A percentile compares a stretch with the other conserved stretches of the same genome.
phyloP scores from a whole-genome alignment of 2,113 vertebrate genomes.

The Myanophis thanlyinensis region DNA sequence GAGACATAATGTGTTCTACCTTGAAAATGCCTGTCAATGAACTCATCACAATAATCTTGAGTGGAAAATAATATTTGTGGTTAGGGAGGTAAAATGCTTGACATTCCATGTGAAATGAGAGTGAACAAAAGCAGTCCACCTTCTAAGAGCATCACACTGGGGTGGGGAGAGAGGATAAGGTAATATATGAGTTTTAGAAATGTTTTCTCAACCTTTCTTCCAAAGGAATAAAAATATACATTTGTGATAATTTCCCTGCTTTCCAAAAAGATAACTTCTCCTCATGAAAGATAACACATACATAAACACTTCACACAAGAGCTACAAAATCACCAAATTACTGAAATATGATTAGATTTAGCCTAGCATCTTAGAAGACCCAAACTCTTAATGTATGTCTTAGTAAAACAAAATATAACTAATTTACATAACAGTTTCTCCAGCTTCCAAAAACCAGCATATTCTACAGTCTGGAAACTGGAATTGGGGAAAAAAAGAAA shows the following conservation, averaged over 20 bases:
- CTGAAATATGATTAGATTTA: not conserved
- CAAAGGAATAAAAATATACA: not conserved
- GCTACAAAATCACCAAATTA: not conserved
- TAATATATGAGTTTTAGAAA: not conserved
- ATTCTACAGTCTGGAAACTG: not conserved
- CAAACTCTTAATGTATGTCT: not conserved
- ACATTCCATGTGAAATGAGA: not conserved
- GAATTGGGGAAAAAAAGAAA: not conserved
- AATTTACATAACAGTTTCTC: not conserved
- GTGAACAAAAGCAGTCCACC: not conserved
- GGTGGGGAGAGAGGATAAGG: not conserved
- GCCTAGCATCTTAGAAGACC: not conserved
- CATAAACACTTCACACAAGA: not conserved
- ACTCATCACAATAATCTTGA: not conserved
- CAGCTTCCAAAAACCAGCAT: not conserved
- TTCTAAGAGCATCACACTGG: not conserved
- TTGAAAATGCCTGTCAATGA: slow-evolving; percentile 15
- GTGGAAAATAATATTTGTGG: not conserved
- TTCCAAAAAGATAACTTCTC: not conserved
- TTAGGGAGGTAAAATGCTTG: not conserved
- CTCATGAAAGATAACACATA: not conserved
- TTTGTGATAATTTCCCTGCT: not conserved
- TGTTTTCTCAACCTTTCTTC: slow-evolving; percentile 1
- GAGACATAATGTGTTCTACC: not conserved
- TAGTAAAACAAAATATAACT: not conserved